Conservation (phyloP, 92 coral and sea anemone genomes). For the Palythoa grandiflora region DNA sequence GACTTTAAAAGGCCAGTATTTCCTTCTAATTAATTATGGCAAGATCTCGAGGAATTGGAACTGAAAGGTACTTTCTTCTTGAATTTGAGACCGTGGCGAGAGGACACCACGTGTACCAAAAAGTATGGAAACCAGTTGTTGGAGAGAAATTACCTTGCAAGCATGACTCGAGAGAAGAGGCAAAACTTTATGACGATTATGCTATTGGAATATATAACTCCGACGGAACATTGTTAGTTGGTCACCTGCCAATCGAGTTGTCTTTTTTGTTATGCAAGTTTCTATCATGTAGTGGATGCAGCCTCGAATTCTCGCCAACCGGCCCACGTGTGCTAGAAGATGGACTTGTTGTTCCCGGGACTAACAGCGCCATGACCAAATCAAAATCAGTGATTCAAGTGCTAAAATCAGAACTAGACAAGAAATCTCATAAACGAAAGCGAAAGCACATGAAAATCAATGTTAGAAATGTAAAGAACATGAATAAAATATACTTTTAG, state of each 20-base stretch:
- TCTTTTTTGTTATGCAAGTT: conserved; percentile 33
- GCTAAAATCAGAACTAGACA: not conserved
- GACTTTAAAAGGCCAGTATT: conserved; percentile 9
- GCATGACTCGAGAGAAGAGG: conserved; percentile 60
- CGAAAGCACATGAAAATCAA: too few species aligned
- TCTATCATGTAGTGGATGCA: conserved; percentile 25
- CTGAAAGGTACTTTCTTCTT: not conserved
- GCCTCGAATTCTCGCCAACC: conserved; percentile 29
- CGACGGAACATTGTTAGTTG: not conserved
- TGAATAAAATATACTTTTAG: too few species aligned
- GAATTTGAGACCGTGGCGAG: conserved; percentile 43
- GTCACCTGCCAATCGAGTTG: conserved; percentile 22
- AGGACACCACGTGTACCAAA: conserved; percentile 39
- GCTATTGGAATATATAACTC: conserved; percentile 8
- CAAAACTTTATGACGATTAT: conserved; percentile 37
- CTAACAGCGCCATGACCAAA: conserved; percentile 8
- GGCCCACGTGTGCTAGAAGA: not conserved
- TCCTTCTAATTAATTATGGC: conserved; percentile 17
- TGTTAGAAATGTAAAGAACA: too few species aligned
- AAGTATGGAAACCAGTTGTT: conserved; percentile 43
- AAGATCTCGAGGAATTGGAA: conserved; percentile 17
- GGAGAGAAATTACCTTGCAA: conserved; percentile 51
- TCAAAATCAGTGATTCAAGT: not conserved
- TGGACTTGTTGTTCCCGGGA: not conserved
- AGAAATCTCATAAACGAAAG: not conserved